Base-by-base conservation (phyloP, 2,888 invertebrate genomes). In the Epinotia bilunana region DNA sequence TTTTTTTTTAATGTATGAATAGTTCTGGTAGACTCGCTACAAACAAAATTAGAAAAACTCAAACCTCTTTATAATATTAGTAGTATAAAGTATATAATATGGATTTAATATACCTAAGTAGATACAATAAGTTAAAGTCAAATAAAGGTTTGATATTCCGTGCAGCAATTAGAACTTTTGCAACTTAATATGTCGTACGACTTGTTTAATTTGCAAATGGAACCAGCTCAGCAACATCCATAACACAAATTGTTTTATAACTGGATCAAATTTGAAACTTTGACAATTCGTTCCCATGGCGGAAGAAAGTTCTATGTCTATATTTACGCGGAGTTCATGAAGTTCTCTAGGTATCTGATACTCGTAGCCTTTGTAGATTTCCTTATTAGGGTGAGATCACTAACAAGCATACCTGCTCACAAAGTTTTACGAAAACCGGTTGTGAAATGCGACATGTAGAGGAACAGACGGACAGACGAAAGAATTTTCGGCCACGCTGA, bases 201-300 rank as follows among this genome's bases (percentile, higher is more conserved):
- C 64, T 28, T 49, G 55, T 13, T 49, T 39, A 58, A 70, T 74
- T 74, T 70, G 64, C 64, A 70, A 74, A 74, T 75, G 71, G 69
- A 18, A 49, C 57, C n/a, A 13, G 57, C 61, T 46, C 57, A 53
- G 69, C 60, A 65, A 58, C 65, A 76, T 76, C 71, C 74, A 74
- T 76, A 71, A 74, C 60, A 63, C 69, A 76, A 76, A 76, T 72
- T 74, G 69, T 61, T 62, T 71, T 70, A 60, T 73, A 69, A 73
- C 67, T 64, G 70, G 23, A 73, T 62, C 61, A 71, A 57, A 70
- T 67, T 63, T 57, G 61, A 63, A 71, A 76, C 64, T 60, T 76
- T 73, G 64, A 57, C 55, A 43, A 60, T 43, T 61, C 62, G 53
- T 12, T 11, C 16, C 11, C 58, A n/a, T 46, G 12, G 20, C 6